Base-by-base conservation (phyloP, 2,888 invertebrate genomes). In the Callyntrura guangdongensis region DNA sequence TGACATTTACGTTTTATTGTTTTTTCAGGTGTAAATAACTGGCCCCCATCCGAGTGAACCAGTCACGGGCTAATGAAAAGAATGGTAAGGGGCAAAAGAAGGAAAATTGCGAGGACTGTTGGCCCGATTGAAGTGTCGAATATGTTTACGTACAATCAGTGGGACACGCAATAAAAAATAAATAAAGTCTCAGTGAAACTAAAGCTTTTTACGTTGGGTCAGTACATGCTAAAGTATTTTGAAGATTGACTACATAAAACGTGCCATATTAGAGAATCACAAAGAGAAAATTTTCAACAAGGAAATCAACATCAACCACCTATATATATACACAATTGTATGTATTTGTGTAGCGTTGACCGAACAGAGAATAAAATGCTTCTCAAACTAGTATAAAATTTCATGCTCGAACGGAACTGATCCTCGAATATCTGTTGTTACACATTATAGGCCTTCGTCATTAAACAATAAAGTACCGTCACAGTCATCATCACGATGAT, bases 251-350 rank as follows among this genome's bases (percentile, higher is more conserved):
- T n/a, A n/a, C n/a, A 53, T 47, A 69, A 81, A 36, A 77, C 14
- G 87, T 87, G 87, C 87, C 87, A 87, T 86, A 86, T 8, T 6
- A 36, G 36, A 36, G 36, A 17, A 77, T 14, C 22, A 22, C 49
- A 86, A 45, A 47, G 79, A 25, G 59, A 59, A 59, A 85, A 36
- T 45, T 59, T 0, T n/a, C 20, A 72, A 86, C 64, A 25, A 86
- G 67, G 86, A 64, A 79, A 86, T 79, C 79, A 79, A n/a, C 17
- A 36, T 36, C 6, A 36, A 17, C 64, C 74, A 59, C 72, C 47
- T 27, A 36, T 6, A n/a, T n/a, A n/a, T n/a, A n/a, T n/a, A n/a
- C n/a, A n/a, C 81, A 59, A 56, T 14, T 20, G 11, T 69, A 22
- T 61, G 12, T 22, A 61, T 61, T 17, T 61, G n/a, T 14, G n/a